A percentile compares a stretch with the other conserved stretches of the same genome.
phyloP scores from a whole-genome alignment of 2,888 invertebrate genomes.

The Hybos culiciformis region DNA sequence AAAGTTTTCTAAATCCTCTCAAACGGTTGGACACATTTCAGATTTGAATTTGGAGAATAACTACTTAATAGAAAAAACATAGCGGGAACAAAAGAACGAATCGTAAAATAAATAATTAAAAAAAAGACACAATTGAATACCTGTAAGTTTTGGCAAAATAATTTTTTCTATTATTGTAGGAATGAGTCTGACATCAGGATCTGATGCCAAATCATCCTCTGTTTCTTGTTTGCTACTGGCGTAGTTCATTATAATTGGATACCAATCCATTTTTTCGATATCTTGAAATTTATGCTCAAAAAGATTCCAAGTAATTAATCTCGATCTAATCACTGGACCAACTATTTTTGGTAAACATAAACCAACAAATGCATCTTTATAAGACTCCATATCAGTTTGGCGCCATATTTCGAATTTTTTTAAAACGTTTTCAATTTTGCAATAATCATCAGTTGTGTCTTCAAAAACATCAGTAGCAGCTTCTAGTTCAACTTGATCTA shows the following conservation, averaged over 20 bases:
- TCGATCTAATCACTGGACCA: slow-evolving; percentile 28
- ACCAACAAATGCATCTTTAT: slow-evolving; percentile 83
- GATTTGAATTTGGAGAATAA: not conserved
- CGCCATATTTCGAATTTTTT: slow-evolving; percentile 76
- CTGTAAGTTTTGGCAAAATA: slow-evolving; percentile 73
- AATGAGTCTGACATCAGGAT: slow-evolving; percentile 74
- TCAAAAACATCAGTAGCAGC: slow-evolving; percentile 57
- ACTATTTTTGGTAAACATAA: slow-evolving; percentile 69
- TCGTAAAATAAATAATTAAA: not conserved
- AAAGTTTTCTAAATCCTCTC: not conserved
- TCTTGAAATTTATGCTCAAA: slow-evolving; percentile 39
- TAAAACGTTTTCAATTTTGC: slow-evolving; percentile 61
- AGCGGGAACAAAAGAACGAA: not conserved
- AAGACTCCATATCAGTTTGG: slow-evolving; percentile 59
- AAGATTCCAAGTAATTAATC: slow-evolving; percentile 32
- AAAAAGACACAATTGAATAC: slow-evolving; percentile 36
- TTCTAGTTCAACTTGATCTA: slow-evolving; percentile 47
- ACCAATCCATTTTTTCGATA: slow-evolving; percentile 82
- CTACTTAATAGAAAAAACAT: not conserved
- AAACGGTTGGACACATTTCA: not conserved
- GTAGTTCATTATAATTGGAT: slow-evolving; percentile 53
- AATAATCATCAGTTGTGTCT: slow-evolving; percentile 84
- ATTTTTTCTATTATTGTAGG: slow-evolving; percentile 81
- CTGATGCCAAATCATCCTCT: slow-evolving; percentile 50
- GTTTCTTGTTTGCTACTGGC: slow-evolving; percentile 52